These are phyloP conservation scores for Lacanobia oleracea DNA, from an alignment of 2,888 invertebrate species.

Conservation along the genomic window DNA sequence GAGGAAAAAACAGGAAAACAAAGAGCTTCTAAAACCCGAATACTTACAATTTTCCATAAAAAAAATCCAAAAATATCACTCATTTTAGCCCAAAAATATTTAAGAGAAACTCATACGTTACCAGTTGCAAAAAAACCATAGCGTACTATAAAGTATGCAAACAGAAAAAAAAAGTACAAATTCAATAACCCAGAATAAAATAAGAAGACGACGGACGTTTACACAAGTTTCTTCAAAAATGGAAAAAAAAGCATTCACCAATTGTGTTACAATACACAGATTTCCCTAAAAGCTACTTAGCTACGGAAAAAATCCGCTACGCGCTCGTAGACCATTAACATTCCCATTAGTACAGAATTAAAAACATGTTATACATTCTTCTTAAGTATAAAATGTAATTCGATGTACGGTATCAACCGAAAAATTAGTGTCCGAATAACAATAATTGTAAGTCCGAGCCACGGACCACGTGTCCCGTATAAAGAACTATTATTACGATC, in stretches of 20 bases:
- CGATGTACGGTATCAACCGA: conserved; percentile 68
- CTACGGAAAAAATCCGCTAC: conserved; percentile 58
- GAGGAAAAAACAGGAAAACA: not conserved
- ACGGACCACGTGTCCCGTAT: conserved; percentile 87
- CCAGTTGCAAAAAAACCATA: not conserved
- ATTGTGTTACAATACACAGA: conserved; percentile 9
- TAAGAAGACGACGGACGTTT: not conserved
- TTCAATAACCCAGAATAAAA: conserved; percentile 27
- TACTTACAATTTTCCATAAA: not conserved
- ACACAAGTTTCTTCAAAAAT: conserved; percentile 7
- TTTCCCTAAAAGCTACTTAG: conserved; percentile 52
- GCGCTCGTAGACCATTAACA: conserved; percentile 48
- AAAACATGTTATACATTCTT: conserved; percentile 53
- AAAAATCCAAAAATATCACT: too few relatives aligned
- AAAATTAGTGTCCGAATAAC: conserved; percentile 69
- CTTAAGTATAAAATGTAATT: conserved; percentile 62
- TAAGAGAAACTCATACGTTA: conserved; percentile 12
- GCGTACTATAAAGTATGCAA: not conserved
- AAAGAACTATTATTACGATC: conserved; percentile 87
- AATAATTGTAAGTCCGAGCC: conserved; percentile 66
- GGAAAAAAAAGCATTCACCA: not conserved
- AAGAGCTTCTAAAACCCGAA: too few relatives aligned
- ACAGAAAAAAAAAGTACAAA: conserved; percentile 15
- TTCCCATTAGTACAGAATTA: conserved; percentile 42
- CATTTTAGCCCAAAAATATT: not conserved